These are phyloP conservation scores for Eucera pruinosa DNA, from an alignment of 2,888 invertebrate genomes.

Conservation along the genomic window DNA sequence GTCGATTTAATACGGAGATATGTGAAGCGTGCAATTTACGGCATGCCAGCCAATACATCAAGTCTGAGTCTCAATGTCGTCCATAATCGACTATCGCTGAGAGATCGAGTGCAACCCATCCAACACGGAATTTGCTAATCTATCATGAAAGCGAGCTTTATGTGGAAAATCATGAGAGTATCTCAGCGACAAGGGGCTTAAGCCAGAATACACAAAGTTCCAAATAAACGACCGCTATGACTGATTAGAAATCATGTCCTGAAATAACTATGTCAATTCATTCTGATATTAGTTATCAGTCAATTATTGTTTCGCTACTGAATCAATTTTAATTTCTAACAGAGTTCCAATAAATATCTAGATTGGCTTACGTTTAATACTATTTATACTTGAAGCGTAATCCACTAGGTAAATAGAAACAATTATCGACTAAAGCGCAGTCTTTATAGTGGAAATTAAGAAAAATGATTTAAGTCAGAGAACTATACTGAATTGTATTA, in stretches of 20 bases:
- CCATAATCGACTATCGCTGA: slow-evolving; percentile 20
- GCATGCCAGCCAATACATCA: slow-evolving; percentile 16
- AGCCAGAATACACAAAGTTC: neutral
- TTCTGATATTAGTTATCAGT: slow-evolving; percentile 2
- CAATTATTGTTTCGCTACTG: slow-evolving; percentile 2
- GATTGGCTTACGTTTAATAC: slow-evolving; percentile 1
- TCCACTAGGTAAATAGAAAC: too few relatives aligned
- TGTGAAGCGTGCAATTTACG: slow-evolving; percentile 21
- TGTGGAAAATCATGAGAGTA: neutral
- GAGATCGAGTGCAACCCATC: slow-evolving; percentile 15
- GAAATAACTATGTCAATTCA: neutral
- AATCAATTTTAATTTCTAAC: neutral
- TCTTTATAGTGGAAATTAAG: neutral
- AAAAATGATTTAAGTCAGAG: too few relatives aligned
- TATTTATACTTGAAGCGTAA: too few relatives aligned
- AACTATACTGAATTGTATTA: too few relatives aligned
- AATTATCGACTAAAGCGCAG: too few relatives aligned
- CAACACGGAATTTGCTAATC: slow-evolving; percentile 9
- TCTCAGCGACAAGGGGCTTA: neutral
- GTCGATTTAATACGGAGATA: slow-evolving; percentile 23
- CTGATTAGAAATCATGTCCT: neutral
- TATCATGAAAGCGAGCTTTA: slow-evolving; percentile 23
- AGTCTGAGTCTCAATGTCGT: slow-evolving; percentile 21
- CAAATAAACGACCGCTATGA: neutral
- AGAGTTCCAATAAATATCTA: neutral